phyloP scores from a whole-genome alignment of 2,888 invertebrate genomes.

The Copidosoma aretas region DNA sequence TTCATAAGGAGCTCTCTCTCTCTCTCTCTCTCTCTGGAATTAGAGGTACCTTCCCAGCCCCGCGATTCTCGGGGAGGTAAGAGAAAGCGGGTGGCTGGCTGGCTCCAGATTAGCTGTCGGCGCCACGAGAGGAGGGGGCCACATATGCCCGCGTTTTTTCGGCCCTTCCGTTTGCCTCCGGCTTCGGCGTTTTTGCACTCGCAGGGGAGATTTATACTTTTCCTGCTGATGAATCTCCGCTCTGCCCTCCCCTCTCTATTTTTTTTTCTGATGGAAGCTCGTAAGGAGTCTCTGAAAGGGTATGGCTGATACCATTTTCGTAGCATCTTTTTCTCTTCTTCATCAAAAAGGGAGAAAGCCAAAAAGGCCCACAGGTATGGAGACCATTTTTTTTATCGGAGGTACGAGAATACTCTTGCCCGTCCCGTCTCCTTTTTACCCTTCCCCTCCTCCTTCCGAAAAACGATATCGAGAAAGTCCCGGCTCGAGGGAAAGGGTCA shows the following conservation, averaged over 20 bases:
- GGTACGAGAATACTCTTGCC: too few species aligned
- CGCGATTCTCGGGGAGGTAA: constrained; percentile 1
- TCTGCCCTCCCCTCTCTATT: neutral
- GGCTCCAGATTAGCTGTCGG: constrained; percentile 34
- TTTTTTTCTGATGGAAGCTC: neutral
- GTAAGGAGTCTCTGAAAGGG: too few species aligned
- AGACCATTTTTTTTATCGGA: too few species aligned
- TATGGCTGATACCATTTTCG: too few species aligned
- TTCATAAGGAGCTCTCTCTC: constrained; percentile 16
- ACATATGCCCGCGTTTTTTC: constrained; percentile 22
- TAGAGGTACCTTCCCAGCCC: neutral
- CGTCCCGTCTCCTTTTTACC: too few species aligned
- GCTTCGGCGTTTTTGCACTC: constrained; percentile 10
- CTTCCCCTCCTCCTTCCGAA: neutral
- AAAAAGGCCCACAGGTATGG: too few species aligned
- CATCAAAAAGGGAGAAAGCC: too few species aligned
- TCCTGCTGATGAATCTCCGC: constrained; percentile 2
- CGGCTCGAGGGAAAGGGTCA: neutral
- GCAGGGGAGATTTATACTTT: neutral
- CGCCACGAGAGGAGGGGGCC: constrained; percentile 3
- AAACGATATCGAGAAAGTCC: constrained; percentile 2
- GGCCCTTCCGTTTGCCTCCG: constrained; percentile 2
- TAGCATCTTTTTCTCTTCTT: too few species aligned
- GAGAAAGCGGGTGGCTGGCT: neutral
- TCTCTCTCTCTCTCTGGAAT: neutral